A percentile compares a stretch with the other conserved stretches of the same genome.
phyloP scores from a whole-genome alignment of 2,888 invertebrate species.

The Eueremaeus valkanovi region DNA sequence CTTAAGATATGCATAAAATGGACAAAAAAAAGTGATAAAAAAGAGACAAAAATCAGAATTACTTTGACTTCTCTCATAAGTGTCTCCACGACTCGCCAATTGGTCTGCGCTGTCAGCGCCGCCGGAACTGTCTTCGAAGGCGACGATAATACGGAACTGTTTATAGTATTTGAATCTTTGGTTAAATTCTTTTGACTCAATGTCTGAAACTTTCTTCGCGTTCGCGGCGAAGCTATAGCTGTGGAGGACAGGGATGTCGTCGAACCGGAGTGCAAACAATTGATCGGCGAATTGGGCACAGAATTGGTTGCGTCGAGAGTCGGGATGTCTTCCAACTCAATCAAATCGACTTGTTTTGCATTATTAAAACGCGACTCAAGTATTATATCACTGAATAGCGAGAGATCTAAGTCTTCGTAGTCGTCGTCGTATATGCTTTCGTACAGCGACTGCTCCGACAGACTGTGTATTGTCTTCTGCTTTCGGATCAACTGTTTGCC shows the following conservation, averaged over 20 bases:
- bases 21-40: too few species aligned
- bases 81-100: conserved; percentile 97
- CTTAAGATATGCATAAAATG: too few species aligned
- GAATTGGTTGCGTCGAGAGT: neutral
- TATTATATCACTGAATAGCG: conserved; percentile 26
- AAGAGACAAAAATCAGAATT: neutral
- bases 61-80: conserved; percentile 68
- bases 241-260: neutral
- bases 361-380: conserved; percentile 28
- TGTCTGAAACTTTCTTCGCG: neutral
- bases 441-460: neutral
- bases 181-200: neutral
- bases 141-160: neutral
- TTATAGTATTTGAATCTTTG: neutral
- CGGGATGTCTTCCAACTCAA: conserved; percentile 32
- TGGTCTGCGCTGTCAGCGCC: conserved; percentile 88
- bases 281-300: neutral
- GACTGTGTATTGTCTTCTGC: neutral
- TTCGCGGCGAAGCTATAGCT: neutral
- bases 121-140: conserved; percentile 56
- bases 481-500: conserved; percentile 36
- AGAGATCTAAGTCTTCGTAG: conserved; percentile 25
- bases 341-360: conserved; percentile 30
- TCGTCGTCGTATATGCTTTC: conserved; percentile 32
- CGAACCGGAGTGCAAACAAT: too few species aligned